Conservation (phyloP, 1,140 invertebrate species). For the Anoplolepis gracilipes region DNA sequence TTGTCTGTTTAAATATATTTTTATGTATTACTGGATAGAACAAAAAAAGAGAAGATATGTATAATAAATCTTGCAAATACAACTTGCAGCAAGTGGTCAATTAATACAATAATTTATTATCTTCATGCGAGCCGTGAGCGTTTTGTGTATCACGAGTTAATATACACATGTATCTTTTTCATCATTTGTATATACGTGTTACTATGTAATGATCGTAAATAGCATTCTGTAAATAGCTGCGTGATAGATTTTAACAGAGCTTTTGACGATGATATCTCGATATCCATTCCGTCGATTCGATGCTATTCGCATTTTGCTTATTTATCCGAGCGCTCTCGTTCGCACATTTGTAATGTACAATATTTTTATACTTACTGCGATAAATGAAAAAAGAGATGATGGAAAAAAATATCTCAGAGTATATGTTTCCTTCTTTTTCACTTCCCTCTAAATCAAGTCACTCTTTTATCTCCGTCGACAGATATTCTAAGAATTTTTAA, state of each 20-base stretch:
- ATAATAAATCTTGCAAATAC: not conserved
- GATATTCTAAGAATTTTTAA: not conserved
- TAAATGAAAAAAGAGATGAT: slow-evolving; percentile 50
- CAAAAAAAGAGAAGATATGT: no score
- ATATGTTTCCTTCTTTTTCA: not conserved
- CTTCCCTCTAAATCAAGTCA: not conserved
- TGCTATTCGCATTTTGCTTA: slow-evolving; percentile 55
- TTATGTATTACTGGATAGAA: not conserved
- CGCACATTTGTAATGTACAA: slow-evolving; percentile 73
- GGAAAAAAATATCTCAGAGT: not conserved
- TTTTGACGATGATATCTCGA: slow-evolving; percentile 57
- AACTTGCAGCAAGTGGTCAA: slow-evolving; percentile 54
- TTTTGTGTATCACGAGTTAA: slow-evolving; percentile 3
- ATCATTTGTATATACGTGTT: slow-evolving; percentile 16
- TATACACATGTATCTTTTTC: slow-evolving; percentile 6
- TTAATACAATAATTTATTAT: slow-evolving; percentile 76
- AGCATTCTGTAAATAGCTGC: slow-evolving; percentile 45
- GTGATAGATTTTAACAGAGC: not conserved
- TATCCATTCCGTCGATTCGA: slow-evolving; percentile 71
- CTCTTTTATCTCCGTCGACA: not conserved
- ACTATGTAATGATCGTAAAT: not conserved
- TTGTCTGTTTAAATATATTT: not conserved
- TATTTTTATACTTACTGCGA: slow-evolving; percentile 79
- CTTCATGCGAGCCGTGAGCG: not conserved
- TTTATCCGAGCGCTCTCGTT: not conserved